A percentile compares a stretch with the other conserved stretches of the same genome.
These are phyloP conservation scores for Podocnemis expansa DNA, from an alignment of 2,113 vertebrate species.

Conservation along the genomic window DNA sequence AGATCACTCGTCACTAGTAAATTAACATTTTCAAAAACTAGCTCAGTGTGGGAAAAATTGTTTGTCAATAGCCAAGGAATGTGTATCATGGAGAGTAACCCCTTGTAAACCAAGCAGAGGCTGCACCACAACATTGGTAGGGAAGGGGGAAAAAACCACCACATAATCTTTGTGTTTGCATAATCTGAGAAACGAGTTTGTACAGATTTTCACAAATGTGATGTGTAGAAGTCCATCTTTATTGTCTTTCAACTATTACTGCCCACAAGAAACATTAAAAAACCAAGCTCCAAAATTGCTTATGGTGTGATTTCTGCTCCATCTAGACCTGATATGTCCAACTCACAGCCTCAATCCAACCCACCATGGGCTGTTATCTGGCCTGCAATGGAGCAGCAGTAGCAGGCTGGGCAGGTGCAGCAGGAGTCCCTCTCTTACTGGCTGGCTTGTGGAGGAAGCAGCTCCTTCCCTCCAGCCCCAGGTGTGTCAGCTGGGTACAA, in stretches of 20 bases:
- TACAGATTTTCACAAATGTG: conserved; percentile 1
- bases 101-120: neutral
- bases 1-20: neutral
- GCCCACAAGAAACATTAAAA: neutral
- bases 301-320: neutral
- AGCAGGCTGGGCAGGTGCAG: too few relatives aligned
- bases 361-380: too few relatives aligned
- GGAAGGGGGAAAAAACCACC: neutral
- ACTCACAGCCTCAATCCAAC: too few relatives aligned
- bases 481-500: too few relatives aligned
- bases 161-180: conserved; percentile 22
- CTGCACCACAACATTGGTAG: neutral
- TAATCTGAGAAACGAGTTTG: conserved; percentile 11
- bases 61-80: neutral
- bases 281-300: neutral
- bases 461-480: too few relatives aligned
- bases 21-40: neutral
- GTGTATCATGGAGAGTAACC: conserved; percentile 3
- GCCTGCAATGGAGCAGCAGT: too few relatives aligned
- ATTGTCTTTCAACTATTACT: neutral
- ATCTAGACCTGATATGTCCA: neutral
- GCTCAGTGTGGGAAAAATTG: neutral
- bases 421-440: too few relatives aligned
- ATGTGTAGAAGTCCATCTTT: neutral
- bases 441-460: too few relatives aligned